Evolutionary conservation across 2,113 vertebrate genomes (phyloP).

Genomic region (Chionis minor): DNA sequence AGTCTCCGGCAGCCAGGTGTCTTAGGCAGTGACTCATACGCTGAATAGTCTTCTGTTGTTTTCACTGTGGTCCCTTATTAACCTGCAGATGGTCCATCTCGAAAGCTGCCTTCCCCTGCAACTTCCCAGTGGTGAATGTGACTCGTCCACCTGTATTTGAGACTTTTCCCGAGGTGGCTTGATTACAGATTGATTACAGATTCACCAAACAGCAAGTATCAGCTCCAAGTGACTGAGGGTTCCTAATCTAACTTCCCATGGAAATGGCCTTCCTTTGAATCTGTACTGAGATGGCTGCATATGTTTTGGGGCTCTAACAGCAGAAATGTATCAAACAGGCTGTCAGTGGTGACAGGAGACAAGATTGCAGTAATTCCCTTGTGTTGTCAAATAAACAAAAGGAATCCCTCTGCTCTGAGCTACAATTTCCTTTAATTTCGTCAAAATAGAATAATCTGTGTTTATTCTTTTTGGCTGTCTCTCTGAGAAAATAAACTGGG

Average conservation of each 20-base stretch:
- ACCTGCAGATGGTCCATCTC: background rate
- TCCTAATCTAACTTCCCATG: background rate
- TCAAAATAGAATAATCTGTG: background rate
- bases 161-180: background rate
- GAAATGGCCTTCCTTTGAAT: background rate
- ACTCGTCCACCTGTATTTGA: background rate
- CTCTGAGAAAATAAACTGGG: background rate
- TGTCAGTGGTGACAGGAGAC: background rate
- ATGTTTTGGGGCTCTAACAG: background rate
- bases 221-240: background rate
- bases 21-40: background rate
- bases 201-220: background rate
- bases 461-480: background rate
- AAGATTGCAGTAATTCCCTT: background rate
- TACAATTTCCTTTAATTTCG: background rate
- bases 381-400: background rate
- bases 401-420: background rate
- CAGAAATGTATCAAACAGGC: background rate
- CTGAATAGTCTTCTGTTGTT: background rate
- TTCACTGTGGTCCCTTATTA: background rate
- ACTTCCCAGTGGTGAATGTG: background rate
- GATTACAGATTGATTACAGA: background rate
- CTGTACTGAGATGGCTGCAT: background rate
- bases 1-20: background rate
- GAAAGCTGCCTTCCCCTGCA: background rate